Evolutionary conservation across 2,888 invertebrate species (phyloP), one percentile per base, ranked within the genome.

Genomic region (Apantesis nais): DNA sequence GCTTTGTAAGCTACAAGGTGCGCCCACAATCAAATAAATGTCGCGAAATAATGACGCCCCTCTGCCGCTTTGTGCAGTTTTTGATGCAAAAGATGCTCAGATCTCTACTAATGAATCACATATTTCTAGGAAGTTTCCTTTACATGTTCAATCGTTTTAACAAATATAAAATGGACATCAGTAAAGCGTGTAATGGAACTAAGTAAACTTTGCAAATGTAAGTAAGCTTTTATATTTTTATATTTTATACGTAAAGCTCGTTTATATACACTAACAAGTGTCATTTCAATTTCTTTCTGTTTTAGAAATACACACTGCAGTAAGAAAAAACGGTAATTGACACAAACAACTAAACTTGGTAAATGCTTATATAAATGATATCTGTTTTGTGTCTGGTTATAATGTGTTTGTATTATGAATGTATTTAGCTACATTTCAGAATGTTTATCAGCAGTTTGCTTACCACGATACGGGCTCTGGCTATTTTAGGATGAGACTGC

Each of bases 1-100:
- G 93, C 93, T 93, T 93, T 93, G 91, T 88, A 87, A 88, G 83
- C 84, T 82, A 84, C 84, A 88, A 92, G 91, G 90, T 93, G 89
- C 80, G 80, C 80, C 80, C 81, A 84, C 86, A 86, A 87, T 89
- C 87, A 88, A 89, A 92, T 89, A 89, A 89, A 89, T 87, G 84
- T 85, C 82, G 77, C 78, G 75, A 84, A 79, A 86, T 88, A 83
- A 85, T 86, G 81, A 83, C 73, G 76, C 79, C 82, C 74, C 67
- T 60, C 73, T 79, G 72, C 66, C 72, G 75, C 72, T 77, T 58
- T 68, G 39, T 62, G 71, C 68, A 67, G 69, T 69, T 68, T 77
- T 75, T 71, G 64, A 71, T 78, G 73, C 74, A 79, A 76, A 78
- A 77, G 68, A 76, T 74, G 73, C 67, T 12, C n/a, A n/a, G n/a